Conservation (phyloP, 2,888 invertebrate genomes). For the Globia sparganii region DNA sequence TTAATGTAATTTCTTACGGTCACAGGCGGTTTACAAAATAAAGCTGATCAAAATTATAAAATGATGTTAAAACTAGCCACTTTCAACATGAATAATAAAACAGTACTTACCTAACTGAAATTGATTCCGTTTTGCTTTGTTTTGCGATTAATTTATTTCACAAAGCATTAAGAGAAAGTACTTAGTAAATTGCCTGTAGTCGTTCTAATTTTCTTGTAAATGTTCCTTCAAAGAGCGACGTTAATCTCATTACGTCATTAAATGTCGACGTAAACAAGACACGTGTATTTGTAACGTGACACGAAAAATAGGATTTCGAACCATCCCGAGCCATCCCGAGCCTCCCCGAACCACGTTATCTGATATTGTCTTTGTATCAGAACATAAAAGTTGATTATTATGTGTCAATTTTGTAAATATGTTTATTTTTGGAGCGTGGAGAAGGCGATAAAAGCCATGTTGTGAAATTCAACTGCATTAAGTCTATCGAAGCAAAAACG, state of each 20-base stretch:
- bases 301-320: background rate
- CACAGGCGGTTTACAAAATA: no score
- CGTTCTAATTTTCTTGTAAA: conserved; percentile 6
- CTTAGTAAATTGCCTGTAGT: background rate
- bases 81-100: background rate
- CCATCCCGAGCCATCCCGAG: background rate
- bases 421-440: background rate
- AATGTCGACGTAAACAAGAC: conserved; percentile 30
- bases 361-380: conserved; percentile 28
- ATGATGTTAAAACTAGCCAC: background rate
- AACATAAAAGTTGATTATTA: conserved; percentile 19
- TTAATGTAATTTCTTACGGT: background rate
- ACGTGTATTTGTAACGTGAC: conserved; percentile 28
- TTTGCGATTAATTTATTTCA: background rate
- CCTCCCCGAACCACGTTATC: conserved; percentile 5
- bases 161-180: background rate
- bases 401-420: conserved; percentile 24
- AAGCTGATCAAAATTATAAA: background rate
- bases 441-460: background rate
- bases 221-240: conserved; percentile 32
- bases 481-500: background rate
- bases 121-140: background rate
- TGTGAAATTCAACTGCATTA: background rate
- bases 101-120: background rate
- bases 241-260: conserved; percentile 27